A percentile compares a stretch with the other conserved stretches of the same genome.
Conservation (phyloP, 2,888 invertebrate species). For the Cinara cedri region DNA sequence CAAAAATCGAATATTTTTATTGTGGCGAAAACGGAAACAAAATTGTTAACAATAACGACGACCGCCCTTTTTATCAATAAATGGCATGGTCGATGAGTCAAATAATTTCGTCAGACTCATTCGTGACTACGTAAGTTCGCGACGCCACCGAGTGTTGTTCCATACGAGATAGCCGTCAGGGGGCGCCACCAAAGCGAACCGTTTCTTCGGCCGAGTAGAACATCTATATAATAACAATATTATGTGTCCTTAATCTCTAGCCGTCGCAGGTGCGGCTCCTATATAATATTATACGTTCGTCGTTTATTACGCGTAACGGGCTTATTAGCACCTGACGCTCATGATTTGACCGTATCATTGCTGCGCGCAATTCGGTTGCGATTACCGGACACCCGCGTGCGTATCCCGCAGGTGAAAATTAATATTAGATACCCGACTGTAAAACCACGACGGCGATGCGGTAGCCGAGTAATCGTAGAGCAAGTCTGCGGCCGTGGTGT, state of each 20-base stretch:
- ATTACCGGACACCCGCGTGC: slow-evolving; percentile 8
- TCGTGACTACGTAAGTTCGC: no score
- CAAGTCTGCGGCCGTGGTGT: background rate
- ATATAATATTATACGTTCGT: background rate
- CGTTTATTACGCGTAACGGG: background rate
- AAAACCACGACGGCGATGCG: no score
- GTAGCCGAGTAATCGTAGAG: no score
- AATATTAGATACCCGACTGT: no score
- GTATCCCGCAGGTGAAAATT: slow-evolving; percentile 3
- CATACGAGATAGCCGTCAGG: background rate
- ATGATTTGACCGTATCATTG: background rate
- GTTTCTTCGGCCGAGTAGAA: background rate
- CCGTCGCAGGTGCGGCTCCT: slow-evolving; percentile 6
- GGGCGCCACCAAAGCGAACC: background rate
- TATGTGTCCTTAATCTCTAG: background rate
- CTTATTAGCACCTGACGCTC: slow-evolving; percentile 44
- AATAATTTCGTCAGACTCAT: no score
- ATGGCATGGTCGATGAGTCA: no score
- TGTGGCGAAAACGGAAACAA: no score
- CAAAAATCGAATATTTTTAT: no score
- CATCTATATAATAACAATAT: slow-evolving; percentile 5
- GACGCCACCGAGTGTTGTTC: no score
- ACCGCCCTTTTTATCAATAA: no score
- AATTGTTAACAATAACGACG: no score
- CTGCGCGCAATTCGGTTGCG: no score